Percentiles rank a stretch among this genome's conserved stretches.
phyloP scores from a whole-genome alignment of 1,140 invertebrate species.

The Camponotus pennsylvanicus region DNA sequence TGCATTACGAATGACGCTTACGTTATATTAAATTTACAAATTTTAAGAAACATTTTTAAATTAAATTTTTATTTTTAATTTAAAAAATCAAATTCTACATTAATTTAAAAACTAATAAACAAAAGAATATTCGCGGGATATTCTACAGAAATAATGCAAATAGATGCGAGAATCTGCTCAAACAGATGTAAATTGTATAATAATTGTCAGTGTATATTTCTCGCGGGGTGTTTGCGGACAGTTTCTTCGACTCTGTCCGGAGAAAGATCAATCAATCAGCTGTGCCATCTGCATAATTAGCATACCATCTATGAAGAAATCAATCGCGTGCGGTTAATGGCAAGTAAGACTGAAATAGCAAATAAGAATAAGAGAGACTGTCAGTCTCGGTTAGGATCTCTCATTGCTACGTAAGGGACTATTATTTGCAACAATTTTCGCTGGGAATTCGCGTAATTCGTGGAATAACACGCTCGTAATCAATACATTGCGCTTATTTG shows the following conservation, averaged over 20 bases:
- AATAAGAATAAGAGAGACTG: background rate
- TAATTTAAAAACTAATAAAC: background rate
- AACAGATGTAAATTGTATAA: background rate
- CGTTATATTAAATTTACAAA: background rate
- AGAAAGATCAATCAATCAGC: slow-evolving; percentile 22
- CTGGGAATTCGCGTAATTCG: background rate
- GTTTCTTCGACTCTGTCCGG: background rate
- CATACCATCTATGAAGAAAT: slow-evolving; percentile 11
- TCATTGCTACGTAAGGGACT: slow-evolving; percentile 13
- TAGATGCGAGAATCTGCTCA: background rate
- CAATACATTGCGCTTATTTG: slow-evolving; percentile 46
- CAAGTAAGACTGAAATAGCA: background rate
- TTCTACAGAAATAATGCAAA: background rate
- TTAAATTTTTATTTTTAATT: too few species aligned
- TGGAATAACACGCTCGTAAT: slow-evolving; percentile 10
- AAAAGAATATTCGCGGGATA: background rate
- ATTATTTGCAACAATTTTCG: slow-evolving; percentile 28
- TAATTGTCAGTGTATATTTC: background rate
- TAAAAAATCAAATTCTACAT: background rate
- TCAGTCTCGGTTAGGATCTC: slow-evolving; percentile 16
- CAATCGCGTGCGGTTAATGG: slow-evolving; percentile 36
- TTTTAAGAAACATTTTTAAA: background rate
- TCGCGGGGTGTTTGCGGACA: background rate
- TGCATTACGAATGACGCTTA: background rate
- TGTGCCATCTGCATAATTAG: slow-evolving; percentile 37